A percentile compares a stretch with the other conserved stretches of the same genome.
phyloP scores from a whole-genome alignment of 1,140 invertebrate species.

The Megalopta genalis region DNA sequence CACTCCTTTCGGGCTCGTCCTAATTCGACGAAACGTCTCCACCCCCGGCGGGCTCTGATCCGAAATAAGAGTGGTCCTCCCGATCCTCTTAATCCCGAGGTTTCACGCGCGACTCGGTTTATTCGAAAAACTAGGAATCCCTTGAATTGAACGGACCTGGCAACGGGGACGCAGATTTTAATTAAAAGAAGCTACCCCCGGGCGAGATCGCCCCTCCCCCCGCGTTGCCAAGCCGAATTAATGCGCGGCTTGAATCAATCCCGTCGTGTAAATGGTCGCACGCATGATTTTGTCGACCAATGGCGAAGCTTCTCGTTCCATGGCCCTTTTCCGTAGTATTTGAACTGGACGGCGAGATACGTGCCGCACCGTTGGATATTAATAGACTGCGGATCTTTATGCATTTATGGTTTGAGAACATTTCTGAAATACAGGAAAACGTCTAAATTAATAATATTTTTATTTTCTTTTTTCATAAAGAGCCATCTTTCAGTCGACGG shows the following conservation, averaged over 20 bases:
- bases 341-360: no score
- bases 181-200: constrained; percentile 28
- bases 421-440: no score
- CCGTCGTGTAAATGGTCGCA: no score
- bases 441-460: no score
- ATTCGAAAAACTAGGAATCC: constrained; percentile 17
- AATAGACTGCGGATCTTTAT: no score
- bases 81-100: neutral
- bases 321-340: no score
- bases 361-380: no score
- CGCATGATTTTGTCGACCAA: no score
- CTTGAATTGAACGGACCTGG: constrained; percentile 15
- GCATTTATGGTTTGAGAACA: no score
- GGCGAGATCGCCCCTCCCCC: neutral
- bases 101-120: constrained; percentile 13
- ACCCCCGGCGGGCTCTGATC: neutral
- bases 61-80: constrained; percentile 11
- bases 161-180: constrained; percentile 2
- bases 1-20: neutral
- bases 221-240: neutral
- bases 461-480: no score
- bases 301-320: no score
- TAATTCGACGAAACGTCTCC: neutral
- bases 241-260: neutral
- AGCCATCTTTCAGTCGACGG: no score